These are phyloP conservation scores for Eupithecia inturbata DNA, from an alignment of 2,888 invertebrate species.

Conservation along the genomic window DNA sequence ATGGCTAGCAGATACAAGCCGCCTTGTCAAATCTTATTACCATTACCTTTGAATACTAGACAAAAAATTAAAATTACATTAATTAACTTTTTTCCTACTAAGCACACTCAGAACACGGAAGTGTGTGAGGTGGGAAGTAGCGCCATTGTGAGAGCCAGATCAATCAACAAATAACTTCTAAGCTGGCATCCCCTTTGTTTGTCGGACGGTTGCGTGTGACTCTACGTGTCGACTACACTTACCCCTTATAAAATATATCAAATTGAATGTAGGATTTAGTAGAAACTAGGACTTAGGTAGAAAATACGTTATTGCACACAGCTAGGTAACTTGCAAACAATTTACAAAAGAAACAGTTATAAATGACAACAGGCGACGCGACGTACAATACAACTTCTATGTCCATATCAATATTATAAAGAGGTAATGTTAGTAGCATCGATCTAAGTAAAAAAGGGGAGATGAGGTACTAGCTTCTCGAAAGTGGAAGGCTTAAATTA, in stretches of 20 bases:
- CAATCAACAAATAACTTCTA: constrained; percentile 59
- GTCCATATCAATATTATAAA: no score
- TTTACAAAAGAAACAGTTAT: no score
- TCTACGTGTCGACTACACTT: constrained; percentile 20
- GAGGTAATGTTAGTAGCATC: no score
- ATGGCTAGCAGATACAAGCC: no score
- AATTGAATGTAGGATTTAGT: background rate
- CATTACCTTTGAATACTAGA: background rate
- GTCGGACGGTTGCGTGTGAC: constrained; percentile 53
- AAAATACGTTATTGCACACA: no score
- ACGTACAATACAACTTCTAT: no score
- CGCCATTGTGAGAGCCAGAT: constrained; percentile 49
- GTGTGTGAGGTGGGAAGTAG: constrained; percentile 45
- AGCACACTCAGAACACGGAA: constrained; percentile 44
- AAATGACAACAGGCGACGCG: no score
- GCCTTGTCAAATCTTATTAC: background rate
- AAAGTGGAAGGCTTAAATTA: no score
- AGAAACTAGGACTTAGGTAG: no score
- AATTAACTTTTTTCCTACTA: constrained; percentile 1
- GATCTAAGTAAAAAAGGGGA: no score
- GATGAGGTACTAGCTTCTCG: no score
- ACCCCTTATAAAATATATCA: background rate
- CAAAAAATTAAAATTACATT: background rate
- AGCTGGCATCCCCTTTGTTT: constrained; percentile 57
- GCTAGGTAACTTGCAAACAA: no score